These are phyloP conservation scores for Mesorhabditis spiculigera DNA, from an alignment of 2,888 invertebrate genomes.

Conservation along the genomic window DNA sequence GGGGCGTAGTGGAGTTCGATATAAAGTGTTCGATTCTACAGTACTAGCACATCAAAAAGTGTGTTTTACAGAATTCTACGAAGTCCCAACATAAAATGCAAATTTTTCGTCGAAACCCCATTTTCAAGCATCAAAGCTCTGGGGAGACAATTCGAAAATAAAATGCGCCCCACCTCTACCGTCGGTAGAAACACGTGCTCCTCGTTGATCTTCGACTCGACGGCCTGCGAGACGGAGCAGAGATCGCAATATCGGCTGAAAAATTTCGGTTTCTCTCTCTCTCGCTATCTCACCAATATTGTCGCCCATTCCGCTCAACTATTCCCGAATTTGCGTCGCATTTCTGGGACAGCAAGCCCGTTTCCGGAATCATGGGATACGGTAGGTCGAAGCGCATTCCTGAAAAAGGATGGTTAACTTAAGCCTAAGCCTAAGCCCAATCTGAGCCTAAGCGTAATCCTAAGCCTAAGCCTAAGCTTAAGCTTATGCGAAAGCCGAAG, in stretches of 20 bases:
- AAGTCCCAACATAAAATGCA: too few species aligned
- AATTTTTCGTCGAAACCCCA: too few species aligned
- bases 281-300: constrained; percentile 43
- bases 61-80: too few species aligned
- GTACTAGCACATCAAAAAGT: too few species aligned
- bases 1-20: too few species aligned
- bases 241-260: constrained; percentile 56
- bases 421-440: too few species aligned
- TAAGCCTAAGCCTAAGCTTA: neutral
- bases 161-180: neutral
- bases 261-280: neutral
- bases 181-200: constrained; percentile 11
- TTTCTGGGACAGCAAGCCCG: constrained; percentile 50
- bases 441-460: neutral
- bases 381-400: constrained; percentile 57
- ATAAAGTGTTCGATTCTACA: too few species aligned
- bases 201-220: constrained; percentile 47
- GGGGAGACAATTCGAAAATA: too few species aligned
- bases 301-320: constrained; percentile 52
- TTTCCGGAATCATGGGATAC: constrained; percentile 56
- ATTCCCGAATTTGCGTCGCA: constrained; percentile 55
- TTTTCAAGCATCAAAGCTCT: too few species aligned
- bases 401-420: constrained; percentile 13
- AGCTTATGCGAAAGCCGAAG: constrained; percentile 14
- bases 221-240: constrained; percentile 44